These are phyloP conservation scores for Cantharis nigra DNA, from an alignment of 2,888 invertebrate species.

Conservation along the genomic window DNA sequence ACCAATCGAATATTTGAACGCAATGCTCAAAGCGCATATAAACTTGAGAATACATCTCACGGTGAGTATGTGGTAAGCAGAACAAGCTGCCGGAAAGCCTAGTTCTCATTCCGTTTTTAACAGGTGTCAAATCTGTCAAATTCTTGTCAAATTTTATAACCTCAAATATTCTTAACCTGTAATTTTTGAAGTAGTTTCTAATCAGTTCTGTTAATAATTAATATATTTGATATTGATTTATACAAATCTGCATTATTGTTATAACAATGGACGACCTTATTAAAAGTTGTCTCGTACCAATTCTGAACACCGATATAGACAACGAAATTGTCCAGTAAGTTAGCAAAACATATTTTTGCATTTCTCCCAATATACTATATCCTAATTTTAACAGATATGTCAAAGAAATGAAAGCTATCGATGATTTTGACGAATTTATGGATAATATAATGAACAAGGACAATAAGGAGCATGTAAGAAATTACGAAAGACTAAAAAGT, in stretches of 20 bases:
- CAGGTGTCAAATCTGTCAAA: too few species aligned
- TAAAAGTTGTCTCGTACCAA: slow-evolving; percentile 64
- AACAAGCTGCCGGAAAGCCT: too few species aligned
- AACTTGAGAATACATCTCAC: too few species aligned
- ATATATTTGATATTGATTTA: too few species aligned
- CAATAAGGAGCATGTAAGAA: slow-evolving; percentile 68
- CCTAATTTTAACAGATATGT: slow-evolving; percentile 68
- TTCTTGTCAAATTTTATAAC: background rate
- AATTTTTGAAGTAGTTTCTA: background rate
- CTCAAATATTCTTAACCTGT: background rate
- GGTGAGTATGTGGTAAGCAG: too few species aligned
- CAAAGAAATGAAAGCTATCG: slow-evolving; percentile 68
- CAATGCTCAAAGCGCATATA: too few species aligned
- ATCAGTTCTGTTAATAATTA: too few species aligned
- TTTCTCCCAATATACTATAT: background rate
- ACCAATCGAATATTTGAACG: too few species aligned
- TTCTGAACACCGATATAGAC: slow-evolving; percentile 71
- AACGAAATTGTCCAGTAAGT: slow-evolving; percentile 71
- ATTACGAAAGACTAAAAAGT: slow-evolving; percentile 57
- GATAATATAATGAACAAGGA: slow-evolving; percentile 72
- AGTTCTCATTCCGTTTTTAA: background rate
- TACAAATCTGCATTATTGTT: background rate
- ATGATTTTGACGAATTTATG: slow-evolving; percentile 79
- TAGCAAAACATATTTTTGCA: slow-evolving; percentile 25
- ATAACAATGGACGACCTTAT: slow-evolving; percentile 68